These are phyloP conservation scores for Trachops cirrhosus DNA, from an alignment of 2,797 vertebrate genomes.

Conservation along the genomic window DNA sequence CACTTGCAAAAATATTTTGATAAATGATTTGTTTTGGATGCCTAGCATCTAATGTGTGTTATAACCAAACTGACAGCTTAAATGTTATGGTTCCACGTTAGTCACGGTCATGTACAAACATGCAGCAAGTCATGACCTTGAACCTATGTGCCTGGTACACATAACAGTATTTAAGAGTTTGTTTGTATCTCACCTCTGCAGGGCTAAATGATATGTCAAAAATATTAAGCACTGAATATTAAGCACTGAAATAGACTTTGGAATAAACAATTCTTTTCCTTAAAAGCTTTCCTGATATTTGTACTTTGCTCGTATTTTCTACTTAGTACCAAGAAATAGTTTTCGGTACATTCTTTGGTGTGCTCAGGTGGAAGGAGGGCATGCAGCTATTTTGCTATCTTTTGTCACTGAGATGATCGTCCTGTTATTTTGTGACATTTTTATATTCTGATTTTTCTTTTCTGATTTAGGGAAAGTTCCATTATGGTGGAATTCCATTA, in stretches of 20 bases:
- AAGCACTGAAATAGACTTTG: not conserved
- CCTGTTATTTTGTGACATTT: not conserved
- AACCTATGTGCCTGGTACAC: not conserved
- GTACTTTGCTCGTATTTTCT: not conserved
- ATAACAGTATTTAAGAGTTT: not conserved
- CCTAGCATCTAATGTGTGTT: not conserved
- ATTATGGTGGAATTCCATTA: not conserved
- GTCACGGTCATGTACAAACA: not conserved
- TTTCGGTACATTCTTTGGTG: not conserved
- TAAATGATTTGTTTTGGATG: not conserved
- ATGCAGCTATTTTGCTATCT: not conserved
- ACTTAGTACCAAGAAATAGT: not conserved
- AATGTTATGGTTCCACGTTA: not conserved
- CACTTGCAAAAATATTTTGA: not conserved
- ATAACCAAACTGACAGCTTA: not conserved
- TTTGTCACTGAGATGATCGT: not conserved
- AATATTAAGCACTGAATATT: too few relatives aligned
- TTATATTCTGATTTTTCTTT: not conserved
- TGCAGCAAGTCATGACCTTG: not conserved
- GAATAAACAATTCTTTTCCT: not conserved
- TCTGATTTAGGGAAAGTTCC: not conserved
- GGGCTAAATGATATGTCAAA: constrained; percentile 1
- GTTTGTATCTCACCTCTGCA: not conserved
- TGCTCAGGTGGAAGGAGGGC: not conserved
- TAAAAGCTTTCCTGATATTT: not conserved